A percentile compares a stretch with the other conserved stretches of the same genome.
Evolutionary conservation across 2,888 invertebrate genomes (phyloP).

Genomic region (Ommatoiulus sabulosus): DNA sequence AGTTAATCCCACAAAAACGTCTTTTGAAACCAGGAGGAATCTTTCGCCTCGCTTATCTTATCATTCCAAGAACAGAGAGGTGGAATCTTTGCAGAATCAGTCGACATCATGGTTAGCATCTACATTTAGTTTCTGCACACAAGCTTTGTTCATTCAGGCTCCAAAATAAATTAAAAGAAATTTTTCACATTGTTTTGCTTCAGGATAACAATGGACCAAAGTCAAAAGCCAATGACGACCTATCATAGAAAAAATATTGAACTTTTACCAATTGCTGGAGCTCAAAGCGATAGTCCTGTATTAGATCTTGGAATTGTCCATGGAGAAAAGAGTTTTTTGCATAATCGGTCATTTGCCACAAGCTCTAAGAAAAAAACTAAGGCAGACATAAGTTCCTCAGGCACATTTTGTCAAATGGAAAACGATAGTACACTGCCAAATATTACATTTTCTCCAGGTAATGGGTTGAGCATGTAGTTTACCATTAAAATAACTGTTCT

Average conservation of each 20-base stretch:
- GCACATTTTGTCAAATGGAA: not conserved
- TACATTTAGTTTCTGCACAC: not conserved
- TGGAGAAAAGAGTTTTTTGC: conserved; percentile 50
- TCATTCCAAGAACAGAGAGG: conserved; percentile 41
- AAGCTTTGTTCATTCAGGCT: not conserved
- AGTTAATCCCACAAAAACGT: not conserved
- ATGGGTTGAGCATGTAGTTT: not conserved
- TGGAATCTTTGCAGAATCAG: not conserved
- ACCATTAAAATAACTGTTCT: not conserved
- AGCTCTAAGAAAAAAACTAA: conserved; percentile 48
- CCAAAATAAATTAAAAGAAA: not conserved
- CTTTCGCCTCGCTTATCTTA: conserved; percentile 34
- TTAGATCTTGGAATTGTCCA: conserved; percentile 47
- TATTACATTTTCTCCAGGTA: conserved; percentile 47
- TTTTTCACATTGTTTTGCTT: not conserved
- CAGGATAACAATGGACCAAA: conserved; percentile 10
- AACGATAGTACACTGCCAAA: conserved; percentile 49
- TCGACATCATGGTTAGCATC: not conserved
- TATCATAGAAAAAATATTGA: conserved; percentile 28
- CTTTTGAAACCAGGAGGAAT: not conserved
- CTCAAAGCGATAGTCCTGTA: conserved; percentile 20
- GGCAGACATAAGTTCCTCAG: conserved; percentile 26
- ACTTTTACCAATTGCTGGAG: not conserved
- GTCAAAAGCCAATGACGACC: conserved; percentile 2
- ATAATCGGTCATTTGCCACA: not conserved